A percentile compares a stretch with the other conserved stretches of the same genome.
phyloP scores from a whole-genome alignment of 2,113 vertebrate genomes.

The Nymphicus hollandicus region DNA sequence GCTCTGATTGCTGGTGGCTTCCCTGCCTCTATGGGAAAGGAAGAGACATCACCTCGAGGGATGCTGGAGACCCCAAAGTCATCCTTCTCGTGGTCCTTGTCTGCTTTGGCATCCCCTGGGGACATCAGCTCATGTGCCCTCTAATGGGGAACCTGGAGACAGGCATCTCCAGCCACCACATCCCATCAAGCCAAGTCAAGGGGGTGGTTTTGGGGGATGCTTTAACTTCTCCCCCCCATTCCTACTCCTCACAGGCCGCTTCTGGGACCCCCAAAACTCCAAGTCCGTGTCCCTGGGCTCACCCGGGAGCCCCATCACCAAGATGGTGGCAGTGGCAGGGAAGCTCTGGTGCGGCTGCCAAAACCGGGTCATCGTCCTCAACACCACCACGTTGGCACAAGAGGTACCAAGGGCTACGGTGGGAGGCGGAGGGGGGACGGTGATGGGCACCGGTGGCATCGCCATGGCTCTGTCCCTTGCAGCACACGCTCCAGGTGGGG shows the following conservation, averaged over 20 bases:
- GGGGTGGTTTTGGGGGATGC: accelerated
- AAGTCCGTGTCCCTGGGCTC: constrained; percentile 87
- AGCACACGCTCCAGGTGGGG: constrained; percentile 90
- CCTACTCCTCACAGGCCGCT: constrained; percentile 79
- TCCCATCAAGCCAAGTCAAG: accelerated
- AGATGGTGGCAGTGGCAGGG: constrained; percentile 92
- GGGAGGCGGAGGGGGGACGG: background rate
- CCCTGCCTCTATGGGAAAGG: background rate
- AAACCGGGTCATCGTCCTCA: constrained; percentile 89
- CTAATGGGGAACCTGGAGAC: background rate
- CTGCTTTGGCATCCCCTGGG: accelerated
- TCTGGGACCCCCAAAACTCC: constrained; percentile 96
- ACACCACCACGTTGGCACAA: constrained; percentile 82
- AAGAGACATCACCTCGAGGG: background rate
- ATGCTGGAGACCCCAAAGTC: background rate
- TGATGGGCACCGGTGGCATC: accelerated
- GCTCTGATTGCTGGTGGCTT: background rate
- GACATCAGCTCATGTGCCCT: background rate
- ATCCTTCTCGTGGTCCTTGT: background rate
- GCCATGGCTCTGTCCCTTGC: background rate
- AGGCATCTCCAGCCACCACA: accelerated
- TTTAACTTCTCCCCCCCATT: background rate
- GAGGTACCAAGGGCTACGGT: constrained; percentile 68
- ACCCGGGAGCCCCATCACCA: constrained; percentile 87
- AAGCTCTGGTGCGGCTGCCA: constrained; percentile 96